Evolutionary conservation across 2,888 invertebrate species (phyloP).

Genomic region (Cataglyphis rosenhaueri): DNA sequence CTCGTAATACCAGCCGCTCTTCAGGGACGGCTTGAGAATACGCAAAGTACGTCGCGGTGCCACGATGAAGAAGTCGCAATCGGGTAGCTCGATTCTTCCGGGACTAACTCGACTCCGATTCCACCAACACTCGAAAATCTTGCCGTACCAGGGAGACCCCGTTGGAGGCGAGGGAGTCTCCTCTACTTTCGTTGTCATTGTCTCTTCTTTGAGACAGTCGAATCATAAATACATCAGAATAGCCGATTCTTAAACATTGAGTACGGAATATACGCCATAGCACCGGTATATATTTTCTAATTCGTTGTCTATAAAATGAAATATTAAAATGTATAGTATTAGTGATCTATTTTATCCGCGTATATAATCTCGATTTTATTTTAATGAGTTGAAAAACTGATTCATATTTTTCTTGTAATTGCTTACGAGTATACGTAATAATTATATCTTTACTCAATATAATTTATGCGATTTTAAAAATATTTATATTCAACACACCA

Average conservation of each 20-base stretch:
- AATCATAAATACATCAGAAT: conserved; percentile 60
- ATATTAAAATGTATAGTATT: neutral
- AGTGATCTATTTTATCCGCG: neutral
- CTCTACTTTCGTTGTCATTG: conserved; percentile 68
- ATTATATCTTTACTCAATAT: neutral
- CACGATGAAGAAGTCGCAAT: conserved; percentile 82
- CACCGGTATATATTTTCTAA: conserved; percentile 5
- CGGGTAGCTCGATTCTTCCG: conserved; percentile 78
- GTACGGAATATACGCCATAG: neutral
- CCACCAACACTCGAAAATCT: conserved; percentile 77
- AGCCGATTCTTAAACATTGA: neutral
- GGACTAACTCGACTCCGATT: conserved; percentile 81
- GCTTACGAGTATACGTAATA: neutral
- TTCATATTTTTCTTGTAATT: conserved; percentile 5
- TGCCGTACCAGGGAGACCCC: conserved; percentile 77
- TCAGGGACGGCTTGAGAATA: conserved; percentile 76
- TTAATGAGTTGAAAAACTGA: neutral
- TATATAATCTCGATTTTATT: neutral
- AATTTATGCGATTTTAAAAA: neutral
- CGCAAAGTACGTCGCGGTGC: conserved; percentile 81
- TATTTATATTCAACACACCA: neutral
- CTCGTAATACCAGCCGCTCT: conserved; percentile 77
- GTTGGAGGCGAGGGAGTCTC: conserved; percentile 49
- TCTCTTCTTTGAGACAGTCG: conserved; percentile 29
- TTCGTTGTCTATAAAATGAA: neutral